Percentiles rank a stretch among this genome's conserved stretches.
Evolutionary conservation across 2,888 invertebrate genomes (phyloP).

Genomic region (Epinotia ramella): DNA sequence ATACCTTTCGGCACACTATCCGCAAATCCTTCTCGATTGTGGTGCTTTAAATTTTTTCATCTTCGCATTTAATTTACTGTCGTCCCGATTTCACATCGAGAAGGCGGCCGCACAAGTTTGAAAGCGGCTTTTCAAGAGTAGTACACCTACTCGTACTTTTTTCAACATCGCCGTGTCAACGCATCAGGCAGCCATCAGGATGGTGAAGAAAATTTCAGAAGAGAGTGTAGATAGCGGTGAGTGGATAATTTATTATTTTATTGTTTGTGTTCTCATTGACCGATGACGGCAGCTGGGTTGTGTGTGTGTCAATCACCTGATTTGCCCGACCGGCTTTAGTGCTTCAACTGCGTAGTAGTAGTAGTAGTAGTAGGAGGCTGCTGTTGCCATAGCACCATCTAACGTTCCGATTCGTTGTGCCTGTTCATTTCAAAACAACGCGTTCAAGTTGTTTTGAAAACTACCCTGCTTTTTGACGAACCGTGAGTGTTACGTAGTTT

Average conservation of each 20-base stretch:
- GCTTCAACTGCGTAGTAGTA: constrained; percentile 58
- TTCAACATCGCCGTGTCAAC: constrained; percentile 76
- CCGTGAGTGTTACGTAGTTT: constrained; percentile 2
- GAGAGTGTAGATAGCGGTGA: constrained; percentile 85
- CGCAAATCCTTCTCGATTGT: constrained; percentile 81
- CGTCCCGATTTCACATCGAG: constrained; percentile 83
- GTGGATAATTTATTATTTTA: constrained; percentile 54
- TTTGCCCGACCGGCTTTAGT: constrained; percentile 54
- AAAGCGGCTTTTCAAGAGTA: constrained; percentile 84
- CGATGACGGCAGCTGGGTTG: constrained; percentile 17
- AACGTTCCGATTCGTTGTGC: constrained; percentile 21
- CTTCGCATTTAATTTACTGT: constrained; percentile 73
- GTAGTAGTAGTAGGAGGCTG: no score
- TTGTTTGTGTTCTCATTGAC: constrained; percentile 41
- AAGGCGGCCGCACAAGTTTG: constrained; percentile 83
- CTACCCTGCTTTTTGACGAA: not conserved
- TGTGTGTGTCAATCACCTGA: constrained; percentile 46
- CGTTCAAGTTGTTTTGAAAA: constrained; percentile 1
- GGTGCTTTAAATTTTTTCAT: constrained; percentile 74
- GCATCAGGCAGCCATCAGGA: constrained; percentile 76
- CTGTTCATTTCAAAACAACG: not conserved
- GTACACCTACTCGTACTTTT: constrained; percentile 78
- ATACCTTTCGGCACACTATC: constrained; percentile 80
- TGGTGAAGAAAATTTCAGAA: constrained; percentile 85
- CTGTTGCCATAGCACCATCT: constrained; percentile 48